phyloP scores from a whole-genome alignment of 1,140 invertebrate species.

The Zaprionus inermis region DNA sequence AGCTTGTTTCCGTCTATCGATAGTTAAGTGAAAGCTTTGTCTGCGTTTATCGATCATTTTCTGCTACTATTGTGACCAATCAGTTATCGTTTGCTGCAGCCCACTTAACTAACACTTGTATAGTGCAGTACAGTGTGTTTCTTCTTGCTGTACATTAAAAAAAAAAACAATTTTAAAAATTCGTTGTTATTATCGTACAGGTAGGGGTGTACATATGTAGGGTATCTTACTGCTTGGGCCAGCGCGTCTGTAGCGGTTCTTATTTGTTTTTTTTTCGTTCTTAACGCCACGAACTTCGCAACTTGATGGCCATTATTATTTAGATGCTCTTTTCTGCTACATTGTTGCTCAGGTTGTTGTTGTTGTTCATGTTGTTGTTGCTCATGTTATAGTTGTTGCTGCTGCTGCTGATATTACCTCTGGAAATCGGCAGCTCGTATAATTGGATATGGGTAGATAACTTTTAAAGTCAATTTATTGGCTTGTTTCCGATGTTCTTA shows the following conservation, averaged over 20 bases:
- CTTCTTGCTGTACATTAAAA: no score
- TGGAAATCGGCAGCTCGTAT: conserved; percentile 33
- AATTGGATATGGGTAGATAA: conserved; percentile 64
- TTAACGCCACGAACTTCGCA: conserved; percentile 7
- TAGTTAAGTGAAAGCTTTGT: not conserved
- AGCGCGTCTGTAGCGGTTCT: not conserved
- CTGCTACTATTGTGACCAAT: no score
- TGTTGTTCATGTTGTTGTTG: not conserved
- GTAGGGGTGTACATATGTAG: no score
- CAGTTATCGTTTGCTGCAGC: no score
- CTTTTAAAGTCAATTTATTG: conserved; percentile 64
- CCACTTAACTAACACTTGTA: no score
- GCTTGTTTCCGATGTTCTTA: conserved; percentile 16
- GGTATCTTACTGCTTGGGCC: no score
- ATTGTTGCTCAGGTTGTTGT: not conserved
- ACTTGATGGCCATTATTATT: conserved; percentile 44
- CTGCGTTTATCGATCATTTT: no score
- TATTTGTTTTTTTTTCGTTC: not conserved
- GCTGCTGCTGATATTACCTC: conserved; percentile 10
- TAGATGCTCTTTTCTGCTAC: conserved; percentile 15
- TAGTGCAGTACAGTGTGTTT: no score
- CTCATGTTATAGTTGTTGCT: not conserved
- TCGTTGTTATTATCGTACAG: no score
- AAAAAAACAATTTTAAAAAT: no score
- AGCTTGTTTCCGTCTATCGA: not conserved